Evolutionary conservation across 2,797 vertebrate species (phyloP).

Genomic region (Leuciscus waleckii): DNA sequence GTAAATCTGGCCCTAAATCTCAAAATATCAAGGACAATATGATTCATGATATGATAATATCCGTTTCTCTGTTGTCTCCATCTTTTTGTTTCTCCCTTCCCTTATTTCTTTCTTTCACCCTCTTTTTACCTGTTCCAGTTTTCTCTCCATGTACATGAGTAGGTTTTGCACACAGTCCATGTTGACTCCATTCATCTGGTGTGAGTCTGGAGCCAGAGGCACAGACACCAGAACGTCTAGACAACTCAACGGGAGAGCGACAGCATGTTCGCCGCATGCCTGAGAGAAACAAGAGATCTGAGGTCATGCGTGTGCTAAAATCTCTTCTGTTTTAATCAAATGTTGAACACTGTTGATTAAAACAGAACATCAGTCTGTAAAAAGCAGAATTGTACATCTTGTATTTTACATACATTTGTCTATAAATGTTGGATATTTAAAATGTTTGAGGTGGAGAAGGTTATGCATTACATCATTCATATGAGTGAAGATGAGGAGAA

Average conservation of each 20-base stretch:
- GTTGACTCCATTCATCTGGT: conserved; percentile 65
- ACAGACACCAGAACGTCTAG: conserved; percentile 76
- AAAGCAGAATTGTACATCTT: neutral
- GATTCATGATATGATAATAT: neutral
- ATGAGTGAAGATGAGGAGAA: neutral
- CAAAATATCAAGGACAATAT: neutral
- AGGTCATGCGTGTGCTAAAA: neutral
- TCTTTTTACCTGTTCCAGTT: conserved; percentile 60
- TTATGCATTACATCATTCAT: neutral
- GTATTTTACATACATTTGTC: neutral
- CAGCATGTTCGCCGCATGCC: conserved; percentile 79
- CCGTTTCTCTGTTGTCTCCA: neutral
- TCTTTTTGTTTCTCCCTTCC: neutral
- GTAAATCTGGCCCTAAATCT: too few species aligned
- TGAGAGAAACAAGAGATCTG: conserved; percentile 49
- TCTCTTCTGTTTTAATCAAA: neutral
- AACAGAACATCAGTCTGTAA: neutral
- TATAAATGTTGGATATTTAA: neutral
- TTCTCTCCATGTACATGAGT: conserved; percentile 63
- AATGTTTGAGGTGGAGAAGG: neutral
- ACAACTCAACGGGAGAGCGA: conserved; percentile 79
- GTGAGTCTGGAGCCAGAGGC: conserved; percentile 61
- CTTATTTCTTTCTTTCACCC: conserved; percentile 4
- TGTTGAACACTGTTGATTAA: neutral
- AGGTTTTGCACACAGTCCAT: conserved; percentile 67